These are phyloP conservation scores for Nilaparvata lugens DNA, from an alignment of 1,140 invertebrate genomes.

Conservation along the genomic window DNA sequence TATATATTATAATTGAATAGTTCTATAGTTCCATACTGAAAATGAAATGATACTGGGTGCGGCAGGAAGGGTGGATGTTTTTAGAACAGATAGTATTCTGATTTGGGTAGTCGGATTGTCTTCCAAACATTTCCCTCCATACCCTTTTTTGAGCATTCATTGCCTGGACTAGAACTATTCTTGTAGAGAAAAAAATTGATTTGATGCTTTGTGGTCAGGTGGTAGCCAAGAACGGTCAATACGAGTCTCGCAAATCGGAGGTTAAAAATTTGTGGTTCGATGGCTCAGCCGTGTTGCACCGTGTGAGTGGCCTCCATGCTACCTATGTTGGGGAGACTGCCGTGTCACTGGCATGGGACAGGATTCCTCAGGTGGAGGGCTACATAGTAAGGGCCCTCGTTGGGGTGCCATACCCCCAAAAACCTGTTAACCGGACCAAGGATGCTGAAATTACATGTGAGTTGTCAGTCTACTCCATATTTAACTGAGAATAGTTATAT, in stretches of 20 bases:
- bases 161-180: too few relatives aligned
- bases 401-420: slow-evolving; percentile 41
- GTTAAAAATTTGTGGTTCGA: slow-evolving; percentile 48
- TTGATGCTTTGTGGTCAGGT: slow-evolving; percentile 47
- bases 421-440: slow-evolving; percentile 26
- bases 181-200: too few relatives aligned
- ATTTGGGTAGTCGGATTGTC: too few relatives aligned
- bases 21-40: too few relatives aligned
- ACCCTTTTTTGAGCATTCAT: too few relatives aligned
- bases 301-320: slow-evolving; percentile 45
- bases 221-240: slow-evolving; percentile 49
- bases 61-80: too few relatives aligned
- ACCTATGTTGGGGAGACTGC: slow-evolving; percentile 39
- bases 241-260: slow-evolving; percentile 39
- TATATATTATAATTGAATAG: too few relatives aligned
- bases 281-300: slow-evolving; percentile 47
- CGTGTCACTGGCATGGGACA: slow-evolving; percentile 49
- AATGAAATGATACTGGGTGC: too few relatives aligned
- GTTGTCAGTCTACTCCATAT: too few relatives aligned
- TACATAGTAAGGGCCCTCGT: slow-evolving; percentile 46
- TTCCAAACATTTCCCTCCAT: too few relatives aligned
- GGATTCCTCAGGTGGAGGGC: slow-evolving; percentile 46
- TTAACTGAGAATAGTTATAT: too few relatives aligned
- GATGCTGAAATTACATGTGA: slow-evolving; percentile 31
- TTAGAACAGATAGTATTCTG: too few relatives aligned